A percentile compares a stretch with the other conserved stretches of the same genome.
Evolutionary conservation across 2,888 invertebrate species (phyloP).

Genomic region (Rotaria sp.): DNA sequence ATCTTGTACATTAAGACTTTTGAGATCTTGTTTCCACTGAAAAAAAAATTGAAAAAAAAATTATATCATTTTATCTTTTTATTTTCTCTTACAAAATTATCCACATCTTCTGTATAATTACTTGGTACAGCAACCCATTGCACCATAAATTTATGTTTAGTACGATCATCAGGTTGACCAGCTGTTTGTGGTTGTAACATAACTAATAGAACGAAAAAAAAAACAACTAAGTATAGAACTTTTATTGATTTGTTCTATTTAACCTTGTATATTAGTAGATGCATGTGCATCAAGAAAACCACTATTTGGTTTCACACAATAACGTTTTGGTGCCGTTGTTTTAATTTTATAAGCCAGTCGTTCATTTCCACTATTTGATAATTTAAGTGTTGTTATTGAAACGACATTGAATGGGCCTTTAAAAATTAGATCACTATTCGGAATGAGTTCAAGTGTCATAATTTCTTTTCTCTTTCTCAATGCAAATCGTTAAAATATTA

Average conservation of each 20-base stretch:
- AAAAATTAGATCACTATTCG: slow-evolving; percentile 15
- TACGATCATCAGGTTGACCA: slow-evolving; percentile 65
- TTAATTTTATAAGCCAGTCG: slow-evolving; percentile 95
- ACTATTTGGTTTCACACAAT: slow-evolving; percentile 96
- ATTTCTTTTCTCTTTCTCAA: neutral
- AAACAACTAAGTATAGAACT: neutral
- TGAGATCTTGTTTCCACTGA: slow-evolving; percentile 15
- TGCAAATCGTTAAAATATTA: neutral
- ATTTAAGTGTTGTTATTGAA: slow-evolving; percentile 7
- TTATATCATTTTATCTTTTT: no score
- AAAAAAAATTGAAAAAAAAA: neutral
- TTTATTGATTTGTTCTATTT: no score
- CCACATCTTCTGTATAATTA: neutral
- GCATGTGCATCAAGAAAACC: slow-evolving; percentile 72
- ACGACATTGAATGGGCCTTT: slow-evolving; percentile 2
- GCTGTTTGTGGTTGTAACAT: slow-evolving; percentile 18
- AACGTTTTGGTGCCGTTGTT: slow-evolving; percentile 96
- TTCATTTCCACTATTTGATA: slow-evolving; percentile 47
- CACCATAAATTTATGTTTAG: slow-evolving; percentile 99
- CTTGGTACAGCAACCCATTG: slow-evolving; percentile 58
- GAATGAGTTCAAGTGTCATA: slow-evolving; percentile 25
- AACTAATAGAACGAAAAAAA: neutral
- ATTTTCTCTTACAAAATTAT: neutral
- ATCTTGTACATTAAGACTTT: neutral
- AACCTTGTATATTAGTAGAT: neutral